Percentiles rank a stretch among this genome's conserved stretches.
phyloP scores from a whole-genome alignment of 2,797 vertebrate species.

The Pelodytes ibericus region DNA sequence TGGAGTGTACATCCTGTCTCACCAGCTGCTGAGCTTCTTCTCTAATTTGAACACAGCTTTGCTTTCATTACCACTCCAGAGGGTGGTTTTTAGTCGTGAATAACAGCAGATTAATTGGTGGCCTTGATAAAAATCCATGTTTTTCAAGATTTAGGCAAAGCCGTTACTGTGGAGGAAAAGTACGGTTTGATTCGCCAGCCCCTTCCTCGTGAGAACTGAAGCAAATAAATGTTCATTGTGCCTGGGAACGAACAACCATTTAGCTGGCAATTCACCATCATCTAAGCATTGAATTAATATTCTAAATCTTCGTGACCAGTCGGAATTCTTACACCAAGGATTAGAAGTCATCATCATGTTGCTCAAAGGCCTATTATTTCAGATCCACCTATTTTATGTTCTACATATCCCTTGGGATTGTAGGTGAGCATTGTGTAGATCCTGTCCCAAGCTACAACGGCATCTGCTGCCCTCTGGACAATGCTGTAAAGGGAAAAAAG shows the following conservation, averaged over 20 bases:
- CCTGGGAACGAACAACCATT: neutral
- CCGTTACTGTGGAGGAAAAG: neutral
- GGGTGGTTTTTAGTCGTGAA: conserved; percentile 31
- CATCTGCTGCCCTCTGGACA: neutral
- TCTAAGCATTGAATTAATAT: neutral
- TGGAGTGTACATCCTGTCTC: conserved; percentile 36
- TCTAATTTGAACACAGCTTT: conserved; percentile 51
- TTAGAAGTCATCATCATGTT: neutral
- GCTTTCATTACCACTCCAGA: conserved; percentile 46
- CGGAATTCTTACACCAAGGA: neutral
- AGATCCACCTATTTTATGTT: neutral
- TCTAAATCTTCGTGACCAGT: neutral
- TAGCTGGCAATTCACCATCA: neutral
- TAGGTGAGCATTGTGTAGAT: neutral
- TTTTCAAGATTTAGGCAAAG: conserved; percentile 16
- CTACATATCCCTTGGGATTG: neutral
- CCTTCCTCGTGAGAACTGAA: neutral
- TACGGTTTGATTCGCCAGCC: neutral
- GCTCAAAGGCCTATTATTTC: neutral
- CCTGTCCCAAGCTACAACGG: neutral
- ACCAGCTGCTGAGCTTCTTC: conserved; percentile 54
- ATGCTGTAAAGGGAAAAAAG: neutral
- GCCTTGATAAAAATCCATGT: conserved; percentile 19
- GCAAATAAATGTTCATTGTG: conserved; percentile 18
- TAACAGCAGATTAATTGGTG: conserved; percentile 46